phyloP scores from a whole-genome alignment of 2,113 vertebrate species.

The Xerus inauris region DNA sequence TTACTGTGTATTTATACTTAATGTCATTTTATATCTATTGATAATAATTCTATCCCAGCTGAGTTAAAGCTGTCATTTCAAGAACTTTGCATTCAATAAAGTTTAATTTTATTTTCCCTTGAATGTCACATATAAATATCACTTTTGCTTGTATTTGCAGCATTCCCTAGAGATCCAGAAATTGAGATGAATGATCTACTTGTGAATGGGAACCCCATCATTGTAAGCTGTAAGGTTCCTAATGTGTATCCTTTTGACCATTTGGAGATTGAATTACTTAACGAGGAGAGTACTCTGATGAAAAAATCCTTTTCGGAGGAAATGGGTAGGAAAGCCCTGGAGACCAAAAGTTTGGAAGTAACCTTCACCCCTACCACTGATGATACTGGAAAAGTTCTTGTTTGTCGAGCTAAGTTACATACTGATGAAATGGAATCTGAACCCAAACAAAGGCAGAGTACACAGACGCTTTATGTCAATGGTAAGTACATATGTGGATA shows the following conservation, averaged over 20 bases:
- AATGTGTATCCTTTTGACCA: conserved; percentile 82
- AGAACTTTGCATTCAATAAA: background rate
- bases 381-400: conserved; percentile 82
- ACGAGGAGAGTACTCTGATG: conserved; percentile 37
- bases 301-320: background rate
- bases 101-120: background rate
- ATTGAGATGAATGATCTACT: conserved; percentile 77
- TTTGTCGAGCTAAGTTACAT: conserved; percentile 83
- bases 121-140: background rate
- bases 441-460: conserved; percentile 82
- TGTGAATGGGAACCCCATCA: conserved; percentile 60
- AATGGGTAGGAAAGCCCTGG: background rate
- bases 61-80: background rate
- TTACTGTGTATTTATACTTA: background rate
- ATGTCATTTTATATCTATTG: background rate
- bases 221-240: conserved; percentile 82
- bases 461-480: conserved; percentile 75
- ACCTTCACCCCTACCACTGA: conserved; percentile 74
- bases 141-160: conserved; percentile 79
- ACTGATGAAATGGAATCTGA: conserved; percentile 75
- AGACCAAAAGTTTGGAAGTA: conserved; percentile 79
- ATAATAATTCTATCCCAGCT: background rate
- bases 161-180: conserved; percentile 86
- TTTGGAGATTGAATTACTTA: conserved; percentile 82
- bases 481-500: conserved; percentile 80